Evolutionary conservation across 2,113 vertebrate species (phyloP), one percentile per base, ranked within the genome.

Genomic region (Ellobius talpinus): DNA sequence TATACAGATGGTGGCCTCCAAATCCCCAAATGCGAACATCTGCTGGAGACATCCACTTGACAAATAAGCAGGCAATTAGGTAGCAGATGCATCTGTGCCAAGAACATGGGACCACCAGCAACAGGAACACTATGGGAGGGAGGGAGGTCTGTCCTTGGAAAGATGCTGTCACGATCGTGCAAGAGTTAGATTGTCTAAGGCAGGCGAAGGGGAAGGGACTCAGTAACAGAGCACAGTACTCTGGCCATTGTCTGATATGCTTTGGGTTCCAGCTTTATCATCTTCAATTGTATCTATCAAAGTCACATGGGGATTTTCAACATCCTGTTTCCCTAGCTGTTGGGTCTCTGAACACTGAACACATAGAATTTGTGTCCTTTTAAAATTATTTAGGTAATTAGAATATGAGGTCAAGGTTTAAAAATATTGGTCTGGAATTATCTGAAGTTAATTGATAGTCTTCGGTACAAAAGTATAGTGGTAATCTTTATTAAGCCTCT

Each of bases 11-110:
- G 70, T 86, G 87, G 89, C 65, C 94, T 97, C 93, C 78, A 89
- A 74, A 94, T 95, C 92, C 88, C 95, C 96, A 98, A 95, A 96
- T 97, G 96, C 89, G 91, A 98, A 98, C 98, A 98, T 98, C 98
- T 98, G 97, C 58, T 82, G 74, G 96, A 84, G 96, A 97, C 93
- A 96, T 9, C 89, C 87, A 92, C 96, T 97, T 81, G 36, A 92
- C 89, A 97, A 97, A 98, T 93, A 97, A 96, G 97, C 90, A 98
- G 94, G 95, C 96, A 88, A 96, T 98, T 97, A 97, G 95, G 97
- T 97, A 97, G 97, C 84, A 94, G 58, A 89, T 31, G 68, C 31
- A 85, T 95, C 86, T 94, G 95, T 95, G 97, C 96, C 87, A 91
- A 97, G 87, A 95, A 78, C 61, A 65, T 24, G 50, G 85, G 97